A percentile compares a stretch with the other conserved stretches of the same genome.
phyloP scores from a whole-genome alignment of 2,113 vertebrate genomes.

The Lagopus leucura region DNA sequence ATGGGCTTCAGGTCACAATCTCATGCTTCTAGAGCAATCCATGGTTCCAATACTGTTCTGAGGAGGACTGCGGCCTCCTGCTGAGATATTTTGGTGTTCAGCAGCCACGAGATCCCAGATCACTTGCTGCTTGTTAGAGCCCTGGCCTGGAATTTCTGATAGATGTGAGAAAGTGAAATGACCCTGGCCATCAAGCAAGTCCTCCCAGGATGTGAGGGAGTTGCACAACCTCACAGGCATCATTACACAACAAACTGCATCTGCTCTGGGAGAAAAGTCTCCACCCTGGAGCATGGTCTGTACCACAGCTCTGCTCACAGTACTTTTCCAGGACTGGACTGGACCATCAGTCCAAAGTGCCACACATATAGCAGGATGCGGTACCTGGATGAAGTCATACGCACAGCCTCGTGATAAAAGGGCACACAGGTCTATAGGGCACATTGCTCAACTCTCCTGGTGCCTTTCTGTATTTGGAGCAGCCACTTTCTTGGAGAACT shows the following conservation, averaged over 20 bases:
- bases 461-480: background rate
- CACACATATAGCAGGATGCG: background rate
- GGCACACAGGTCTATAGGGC: background rate
- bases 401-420: background rate
- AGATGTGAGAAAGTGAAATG: slow-evolving; percentile 63
- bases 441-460: background rate
- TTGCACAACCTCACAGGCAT: slow-evolving; percentile 34
- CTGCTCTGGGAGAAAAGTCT: slow-evolving; percentile 17
- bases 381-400: background rate
- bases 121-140: slow-evolving; percentile 15
- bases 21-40: background rate
- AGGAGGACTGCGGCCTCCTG: background rate
- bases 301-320: background rate
- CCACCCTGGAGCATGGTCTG: slow-evolving; percentile 23
- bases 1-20: background rate
- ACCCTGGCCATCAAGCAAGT: slow-evolving; percentile 11
- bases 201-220: slow-evolving; percentile 8
- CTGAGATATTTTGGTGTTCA: background rate
- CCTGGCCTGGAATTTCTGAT: slow-evolving; percentile 53
- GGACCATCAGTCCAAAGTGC: background rate
- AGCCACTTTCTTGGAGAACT: background rate
- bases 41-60: background rate
- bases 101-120: slow-evolving; percentile 28
- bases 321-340: slow-evolving; percentile 12
- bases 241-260: slow-evolving; percentile 44